Conservation (phyloP, 2,888 invertebrate genomes). For the Euphydryas editha region DNA sequence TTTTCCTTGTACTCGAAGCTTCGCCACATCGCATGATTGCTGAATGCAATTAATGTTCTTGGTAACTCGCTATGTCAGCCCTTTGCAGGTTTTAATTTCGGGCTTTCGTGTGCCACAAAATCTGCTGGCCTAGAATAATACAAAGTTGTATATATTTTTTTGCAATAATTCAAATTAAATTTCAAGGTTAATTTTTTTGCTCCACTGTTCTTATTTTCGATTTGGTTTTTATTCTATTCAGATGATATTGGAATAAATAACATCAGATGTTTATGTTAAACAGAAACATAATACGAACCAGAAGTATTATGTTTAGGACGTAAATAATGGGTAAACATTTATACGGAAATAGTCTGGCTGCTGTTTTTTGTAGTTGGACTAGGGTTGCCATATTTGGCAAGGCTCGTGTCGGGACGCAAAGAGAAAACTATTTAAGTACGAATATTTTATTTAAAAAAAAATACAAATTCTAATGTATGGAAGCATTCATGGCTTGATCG, state of each 20-base stretch:
- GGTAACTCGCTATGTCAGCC: constrained; percentile 53
- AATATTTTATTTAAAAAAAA: too few species aligned
- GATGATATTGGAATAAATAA: not conserved
- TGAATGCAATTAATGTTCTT: constrained; percentile 61
- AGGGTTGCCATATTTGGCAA: too few species aligned
- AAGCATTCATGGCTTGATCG: too few species aligned
- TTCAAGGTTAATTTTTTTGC: constrained; percentile 1
- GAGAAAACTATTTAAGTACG: too few species aligned
- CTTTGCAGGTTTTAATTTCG: constrained; percentile 24
- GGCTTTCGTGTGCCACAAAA: constrained; percentile 15
- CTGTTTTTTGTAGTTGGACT: not conserved
- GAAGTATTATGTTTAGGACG: too few species aligned
- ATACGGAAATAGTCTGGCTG: not conserved
- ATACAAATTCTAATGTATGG: too few species aligned
- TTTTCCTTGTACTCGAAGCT: constrained; percentile 27
- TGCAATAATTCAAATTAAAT: not conserved
- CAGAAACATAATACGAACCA: too few species aligned
- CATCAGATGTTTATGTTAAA: too few species aligned
- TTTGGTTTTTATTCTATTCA: not conserved
- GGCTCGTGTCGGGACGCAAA: too few species aligned
- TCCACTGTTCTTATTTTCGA: not conserved
- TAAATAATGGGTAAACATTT: too few species aligned
- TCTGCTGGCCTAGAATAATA: constrained; percentile 7
- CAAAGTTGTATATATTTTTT: not conserved
- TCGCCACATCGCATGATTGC: constrained; percentile 55